Evolutionary conservation across 1,140 invertebrate species (phyloP).

Genomic region (Papilio dardanus): DNA sequence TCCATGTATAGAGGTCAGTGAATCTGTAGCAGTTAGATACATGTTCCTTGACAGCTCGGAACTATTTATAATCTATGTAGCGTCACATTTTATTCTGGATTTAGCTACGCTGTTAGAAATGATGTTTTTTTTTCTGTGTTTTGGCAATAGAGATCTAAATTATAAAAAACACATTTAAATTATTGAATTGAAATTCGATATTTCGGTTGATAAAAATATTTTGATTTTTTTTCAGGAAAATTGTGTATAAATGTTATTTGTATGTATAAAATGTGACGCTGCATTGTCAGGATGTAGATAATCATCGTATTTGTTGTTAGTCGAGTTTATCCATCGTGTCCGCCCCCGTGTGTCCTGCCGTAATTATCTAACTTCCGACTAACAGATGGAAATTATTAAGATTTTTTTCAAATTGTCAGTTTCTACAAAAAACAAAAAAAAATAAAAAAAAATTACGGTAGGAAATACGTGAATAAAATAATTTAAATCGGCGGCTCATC

Average conservation of each 20-base stretch:
- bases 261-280: neutral
- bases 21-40: slow-evolving; percentile 47
- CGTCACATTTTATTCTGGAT: neutral
- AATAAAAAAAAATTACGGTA: neutral
- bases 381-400: neutral
- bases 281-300: neutral
- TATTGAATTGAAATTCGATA: neutral
- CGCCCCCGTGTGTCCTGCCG: neutral
- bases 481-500: neutral
- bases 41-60: slow-evolving; percentile 39
- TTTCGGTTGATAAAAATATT: neutral
- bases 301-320: slow-evolving; percentile 41
- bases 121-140: neutral
- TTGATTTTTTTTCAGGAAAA: neutral
- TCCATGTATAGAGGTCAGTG: no score
- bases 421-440: no score
- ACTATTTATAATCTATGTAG: slow-evolving; percentile 34
- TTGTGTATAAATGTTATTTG: neutral
- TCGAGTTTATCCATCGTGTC: slow-evolving; percentile 1
- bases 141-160: neutral
- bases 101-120: neutral
- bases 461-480: neutral
- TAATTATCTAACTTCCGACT: neutral
- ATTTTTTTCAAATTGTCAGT: neutral
- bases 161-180: no score